A percentile compares a stretch with the other conserved stretches of the same genome.
These are phyloP conservation scores for Seira ritae DNA, from an alignment of 2,888 invertebrate genomes.

Conservation along the genomic window DNA sequence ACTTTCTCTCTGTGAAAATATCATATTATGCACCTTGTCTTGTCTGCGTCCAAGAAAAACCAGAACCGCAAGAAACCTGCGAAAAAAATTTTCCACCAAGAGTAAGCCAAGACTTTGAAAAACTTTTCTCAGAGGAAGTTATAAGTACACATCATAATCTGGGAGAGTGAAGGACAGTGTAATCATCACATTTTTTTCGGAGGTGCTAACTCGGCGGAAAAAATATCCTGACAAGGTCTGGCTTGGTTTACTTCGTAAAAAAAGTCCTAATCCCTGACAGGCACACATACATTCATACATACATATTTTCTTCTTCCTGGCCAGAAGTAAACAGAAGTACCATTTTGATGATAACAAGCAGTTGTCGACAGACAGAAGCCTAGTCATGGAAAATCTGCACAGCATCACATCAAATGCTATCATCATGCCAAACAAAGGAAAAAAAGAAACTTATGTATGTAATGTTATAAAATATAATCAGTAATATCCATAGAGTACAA, in stretches of 20 bases:
- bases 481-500: background rate
- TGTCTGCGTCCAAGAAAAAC: background rate
- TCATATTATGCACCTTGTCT: constrained; percentile 8
- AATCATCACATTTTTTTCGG: too few species aligned
- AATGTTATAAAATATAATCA: too few species aligned
- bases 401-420: constrained; percentile 5
- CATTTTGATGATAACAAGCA: too few species aligned
- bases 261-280: background rate
- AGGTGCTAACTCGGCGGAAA: constrained; percentile 23
- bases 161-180: too few species aligned
- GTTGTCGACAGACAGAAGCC: constrained; percentile 13
- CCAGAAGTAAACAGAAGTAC: background rate
- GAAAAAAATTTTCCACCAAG: background rate
- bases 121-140: background rate
- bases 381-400: background rate
- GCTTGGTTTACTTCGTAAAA: background rate
- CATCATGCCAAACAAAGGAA: too few species aligned
- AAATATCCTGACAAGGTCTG: background rate
- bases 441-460: too few species aligned
- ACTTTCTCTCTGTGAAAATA: background rate
- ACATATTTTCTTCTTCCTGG: background rate
- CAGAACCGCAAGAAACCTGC: background rate
- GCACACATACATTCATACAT: background rate
- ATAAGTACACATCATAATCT: background rate
- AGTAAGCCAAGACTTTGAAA: too few species aligned